Evolutionary conservation across 2,888 invertebrate species (phyloP), one percentile per base, ranked within the genome.

Genomic region (Drosophila neotestacea): DNA sequence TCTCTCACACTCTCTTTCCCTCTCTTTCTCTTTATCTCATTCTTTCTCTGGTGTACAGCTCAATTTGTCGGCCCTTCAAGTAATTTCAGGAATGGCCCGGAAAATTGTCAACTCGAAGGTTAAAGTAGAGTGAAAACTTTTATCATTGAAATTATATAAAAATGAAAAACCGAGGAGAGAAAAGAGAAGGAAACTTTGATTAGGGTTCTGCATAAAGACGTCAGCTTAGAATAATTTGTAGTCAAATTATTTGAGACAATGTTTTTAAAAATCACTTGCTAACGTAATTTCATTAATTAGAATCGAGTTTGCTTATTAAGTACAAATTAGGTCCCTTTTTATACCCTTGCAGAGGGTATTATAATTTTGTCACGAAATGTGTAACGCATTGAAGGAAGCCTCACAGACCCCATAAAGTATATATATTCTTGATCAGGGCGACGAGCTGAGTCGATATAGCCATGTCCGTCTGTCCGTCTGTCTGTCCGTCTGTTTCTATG

Each of bases 91-190:
- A 58, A 58, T 58, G 38, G 47, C 28, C 11, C 11, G 28, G 16
- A 38, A 58, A 46, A 58, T 58, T 58, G 30, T 38, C 47, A 47
- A 47, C 47, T 44, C 27, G 44, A 47, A 13, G 38, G 56, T 36
- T 46, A 13, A 36, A 4, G 5, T 46, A 16, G 28, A 38, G 47
- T 16, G 46, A 28, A 58, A 58, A 58, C 58, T 58, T 47, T 58
- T 58, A 47, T 58, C 46, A 28, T 28, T 28, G 44, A 56, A 36
- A 46, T 56, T 36, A 28, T 34, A 55, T 22, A 56, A 56, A 36
- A 56, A 32, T 2, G 7, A 32, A 6, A 9, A 32, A 32, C 22
- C 22, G 4, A 27, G 27, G 4, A 27, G n/a, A 22, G 11, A 34
- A 7, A 55, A 13, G 6, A 22, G 4, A 4, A 10, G 27, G 13